Evolutionary conservation across 2,113 vertebrate genomes (phyloP).

Genomic region (Epinephelus cyanopodus): DNA sequence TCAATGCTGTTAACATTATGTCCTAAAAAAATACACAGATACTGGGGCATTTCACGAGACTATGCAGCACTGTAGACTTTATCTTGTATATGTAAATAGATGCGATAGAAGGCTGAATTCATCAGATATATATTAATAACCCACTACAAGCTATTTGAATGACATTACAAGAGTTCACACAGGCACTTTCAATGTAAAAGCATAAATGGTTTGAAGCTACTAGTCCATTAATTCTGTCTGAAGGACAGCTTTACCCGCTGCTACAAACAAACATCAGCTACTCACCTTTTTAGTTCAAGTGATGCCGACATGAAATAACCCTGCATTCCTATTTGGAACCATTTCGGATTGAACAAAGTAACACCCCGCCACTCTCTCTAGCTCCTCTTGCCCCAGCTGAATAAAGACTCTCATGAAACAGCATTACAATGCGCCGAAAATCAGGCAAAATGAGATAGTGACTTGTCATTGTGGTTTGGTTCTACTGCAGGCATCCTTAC

Average conservation of each 20-base stretch:
- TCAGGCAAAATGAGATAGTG: not conserved
- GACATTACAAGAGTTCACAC: not conserved
- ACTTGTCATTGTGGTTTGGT: not conserved
- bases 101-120: too few relatives aligned
- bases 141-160: not conserved
- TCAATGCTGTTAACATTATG: not conserved
- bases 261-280: slow-evolving; percentile 9
- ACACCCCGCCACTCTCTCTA: not conserved
- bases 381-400: not conserved
- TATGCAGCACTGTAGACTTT: not conserved
- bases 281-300: not conserved
- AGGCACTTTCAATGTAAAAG: slow-evolving; percentile 2
- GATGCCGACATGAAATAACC: not conserved
- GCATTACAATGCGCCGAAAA: not conserved
- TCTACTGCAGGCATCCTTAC: not conserved
- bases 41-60: not conserved
- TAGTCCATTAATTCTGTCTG: not conserved
- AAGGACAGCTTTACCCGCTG: not conserved
- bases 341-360: slow-evolving; percentile 22
- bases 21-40: not conserved
- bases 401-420: not conserved
- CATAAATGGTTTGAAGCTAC: not conserved
- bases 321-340: not conserved
- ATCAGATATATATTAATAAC: not conserved
- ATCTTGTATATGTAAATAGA: not conserved